phyloP scores from a whole-genome alignment of 1,140 invertebrate genomes.

The Bilobella aurantiaca region DNA sequence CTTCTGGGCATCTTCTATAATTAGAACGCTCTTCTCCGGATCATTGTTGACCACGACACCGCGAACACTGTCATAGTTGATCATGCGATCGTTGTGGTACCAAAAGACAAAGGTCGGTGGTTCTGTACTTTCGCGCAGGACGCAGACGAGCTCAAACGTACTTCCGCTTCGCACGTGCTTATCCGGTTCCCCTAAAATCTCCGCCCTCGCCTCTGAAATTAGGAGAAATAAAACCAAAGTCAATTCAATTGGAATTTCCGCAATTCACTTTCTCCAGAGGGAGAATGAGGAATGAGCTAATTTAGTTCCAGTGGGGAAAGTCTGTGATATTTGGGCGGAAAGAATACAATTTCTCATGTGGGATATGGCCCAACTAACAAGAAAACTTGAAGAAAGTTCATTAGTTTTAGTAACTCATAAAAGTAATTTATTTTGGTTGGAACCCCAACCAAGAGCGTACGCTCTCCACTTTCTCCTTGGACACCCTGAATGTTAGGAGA shows the following conservation, averaged over 20 bases:
- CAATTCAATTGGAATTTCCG: too few relatives aligned
- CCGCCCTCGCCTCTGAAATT: conserved; percentile 68
- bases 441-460: too few relatives aligned
- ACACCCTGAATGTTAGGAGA: too few relatives aligned
- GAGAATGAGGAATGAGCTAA: too few relatives aligned
- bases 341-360: too few relatives aligned
- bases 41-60: conserved; percentile 71
- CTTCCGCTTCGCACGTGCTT: conserved; percentile 77
- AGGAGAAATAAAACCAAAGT: too few relatives aligned
- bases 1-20: conserved; percentile 38
- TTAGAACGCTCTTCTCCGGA: conserved; percentile 39
- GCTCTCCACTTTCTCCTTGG: too few relatives aligned
- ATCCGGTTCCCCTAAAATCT: conserved; percentile 69
- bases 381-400: not conserved
- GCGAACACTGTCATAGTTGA: conserved; percentile 67
- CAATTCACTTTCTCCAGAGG: too few relatives aligned
- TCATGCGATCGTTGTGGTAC: conserved; percentile 62
- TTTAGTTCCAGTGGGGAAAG: too few relatives aligned
- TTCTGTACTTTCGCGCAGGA: conserved; percentile 67
- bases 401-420: not conserved
- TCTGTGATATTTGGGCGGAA: too few relatives aligned
- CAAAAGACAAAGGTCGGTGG: conserved; percentile 67
- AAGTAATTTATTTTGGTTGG: not conserved
- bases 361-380: not conserved
- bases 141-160: conserved; percentile 64